phyloP scores from a whole-genome alignment of 2,797 vertebrate species.

The Pseudocheirus occidentalis region DNA sequence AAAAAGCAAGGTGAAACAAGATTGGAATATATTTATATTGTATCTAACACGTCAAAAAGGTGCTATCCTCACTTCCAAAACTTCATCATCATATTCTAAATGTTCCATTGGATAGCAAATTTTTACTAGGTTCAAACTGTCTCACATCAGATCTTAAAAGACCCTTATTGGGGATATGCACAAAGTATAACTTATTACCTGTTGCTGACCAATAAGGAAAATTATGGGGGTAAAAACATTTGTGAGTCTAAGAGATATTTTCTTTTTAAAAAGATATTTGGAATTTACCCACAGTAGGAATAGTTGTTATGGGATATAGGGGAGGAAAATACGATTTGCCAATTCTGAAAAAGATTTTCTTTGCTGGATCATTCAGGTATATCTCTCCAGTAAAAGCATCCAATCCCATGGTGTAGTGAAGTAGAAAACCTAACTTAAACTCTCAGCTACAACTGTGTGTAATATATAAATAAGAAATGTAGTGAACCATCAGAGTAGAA shows the following conservation, averaged over 20 bases:
- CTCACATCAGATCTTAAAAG: not conserved
- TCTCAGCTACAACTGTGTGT: not conserved
- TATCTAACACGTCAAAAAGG: not conserved
- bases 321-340: not conserved
- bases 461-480: constrained; percentile 17
- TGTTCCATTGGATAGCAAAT: not conserved
- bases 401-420: constrained; percentile 4
- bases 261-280: not conserved
- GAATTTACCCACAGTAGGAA: not conserved
- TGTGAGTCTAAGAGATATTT: not conserved
- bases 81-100: not conserved
- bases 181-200: not conserved
- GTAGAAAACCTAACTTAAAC: constrained; percentile 14
- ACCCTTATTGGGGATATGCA: not conserved
- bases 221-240: not conserved
- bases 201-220: not conserved
- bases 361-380: not conserved
- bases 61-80: not conserved
- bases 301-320: not conserved
- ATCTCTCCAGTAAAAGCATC: constrained; percentile 8
- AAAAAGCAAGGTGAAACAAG: not conserved
- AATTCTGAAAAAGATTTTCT: not conserved
- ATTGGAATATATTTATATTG: not conserved
- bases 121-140: not conserved
- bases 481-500: constrained; percentile 5